Conservation (phyloP, 2,113 vertebrate species). For the Pungitius pungitius region DNA sequence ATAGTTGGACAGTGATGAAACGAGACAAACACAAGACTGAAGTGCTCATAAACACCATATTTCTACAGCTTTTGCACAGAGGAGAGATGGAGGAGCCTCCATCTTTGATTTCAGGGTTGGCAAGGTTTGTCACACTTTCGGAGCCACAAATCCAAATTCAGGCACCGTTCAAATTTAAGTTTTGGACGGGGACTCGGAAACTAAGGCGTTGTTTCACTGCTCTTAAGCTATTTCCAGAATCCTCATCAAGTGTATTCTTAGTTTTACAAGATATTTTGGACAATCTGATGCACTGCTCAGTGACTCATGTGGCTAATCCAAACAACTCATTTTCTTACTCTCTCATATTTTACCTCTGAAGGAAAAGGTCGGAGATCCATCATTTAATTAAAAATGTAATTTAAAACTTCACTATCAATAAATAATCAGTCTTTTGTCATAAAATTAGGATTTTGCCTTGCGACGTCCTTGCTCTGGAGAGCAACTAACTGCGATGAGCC, state of each 20-base stretch:
- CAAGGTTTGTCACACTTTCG: neutral
- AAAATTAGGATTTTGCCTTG: neutral
- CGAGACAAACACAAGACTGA: neutral
- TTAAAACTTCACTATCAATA: neutral
- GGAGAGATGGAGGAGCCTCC: too few species aligned
- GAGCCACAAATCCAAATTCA: neutral
- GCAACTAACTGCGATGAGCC: conserved; percentile 8
- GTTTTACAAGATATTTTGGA: too few species aligned
- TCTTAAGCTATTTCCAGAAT: neutral
- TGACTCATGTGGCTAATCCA: neutral
- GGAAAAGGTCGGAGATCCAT: neutral
- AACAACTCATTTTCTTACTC: neutral
- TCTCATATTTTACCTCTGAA: neutral
- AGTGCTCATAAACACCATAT: neutral
- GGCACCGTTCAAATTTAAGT: too few species aligned
- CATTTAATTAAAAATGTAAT: conserved; percentile 11
- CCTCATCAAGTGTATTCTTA: too few species aligned
- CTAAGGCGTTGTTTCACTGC: too few species aligned
- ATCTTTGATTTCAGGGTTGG: too few species aligned
- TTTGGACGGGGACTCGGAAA: too few species aligned
- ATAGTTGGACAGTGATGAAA: neutral
- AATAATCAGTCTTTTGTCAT: conserved; percentile 11
- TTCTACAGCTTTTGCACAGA: neutral
- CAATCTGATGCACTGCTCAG: neutral
- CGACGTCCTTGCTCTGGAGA: conserved; percentile 2